Percentiles rank a stretch among this genome's conserved stretches.
Evolutionary conservation across 2,797 vertebrate genomes (phyloP).

Genomic region (Dromococcyx pavoninus): DNA sequence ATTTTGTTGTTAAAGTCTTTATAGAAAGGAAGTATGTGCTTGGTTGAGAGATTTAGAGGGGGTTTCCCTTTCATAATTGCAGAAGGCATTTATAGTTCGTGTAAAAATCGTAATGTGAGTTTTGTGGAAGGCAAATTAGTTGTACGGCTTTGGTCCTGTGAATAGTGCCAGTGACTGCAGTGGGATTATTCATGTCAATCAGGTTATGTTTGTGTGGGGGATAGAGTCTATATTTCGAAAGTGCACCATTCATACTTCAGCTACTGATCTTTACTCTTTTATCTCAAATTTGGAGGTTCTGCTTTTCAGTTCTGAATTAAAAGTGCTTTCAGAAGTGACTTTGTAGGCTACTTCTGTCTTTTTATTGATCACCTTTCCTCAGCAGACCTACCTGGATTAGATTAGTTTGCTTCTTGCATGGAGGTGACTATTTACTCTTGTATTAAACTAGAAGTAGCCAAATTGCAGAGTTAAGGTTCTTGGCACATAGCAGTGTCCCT

Average conservation of each 20-base stretch:
- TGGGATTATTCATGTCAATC: neutral
- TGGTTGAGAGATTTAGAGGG: neutral
- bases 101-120: neutral
- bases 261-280: neutral
- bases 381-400: neutral
- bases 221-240: slow-evolving; percentile 14
- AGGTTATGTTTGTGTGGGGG: neutral
- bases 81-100: neutral
- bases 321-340: neutral
- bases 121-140: neutral
- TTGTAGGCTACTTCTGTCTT: neutral
- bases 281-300: neutral
- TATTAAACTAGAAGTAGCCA: neutral
- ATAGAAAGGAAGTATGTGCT: neutral
- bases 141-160: neutral
- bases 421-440: neutral
- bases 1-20: neutral
- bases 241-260: neutral
- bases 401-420: neutral
- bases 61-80: neutral
- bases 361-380: neutral
- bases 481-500: neutral
- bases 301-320: neutral
- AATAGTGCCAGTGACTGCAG: neutral
- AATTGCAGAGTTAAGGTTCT: neutral